These are phyloP conservation scores for Limanda limanda DNA, from an alignment of 2,113 vertebrate species.

Conservation along the genomic window DNA sequence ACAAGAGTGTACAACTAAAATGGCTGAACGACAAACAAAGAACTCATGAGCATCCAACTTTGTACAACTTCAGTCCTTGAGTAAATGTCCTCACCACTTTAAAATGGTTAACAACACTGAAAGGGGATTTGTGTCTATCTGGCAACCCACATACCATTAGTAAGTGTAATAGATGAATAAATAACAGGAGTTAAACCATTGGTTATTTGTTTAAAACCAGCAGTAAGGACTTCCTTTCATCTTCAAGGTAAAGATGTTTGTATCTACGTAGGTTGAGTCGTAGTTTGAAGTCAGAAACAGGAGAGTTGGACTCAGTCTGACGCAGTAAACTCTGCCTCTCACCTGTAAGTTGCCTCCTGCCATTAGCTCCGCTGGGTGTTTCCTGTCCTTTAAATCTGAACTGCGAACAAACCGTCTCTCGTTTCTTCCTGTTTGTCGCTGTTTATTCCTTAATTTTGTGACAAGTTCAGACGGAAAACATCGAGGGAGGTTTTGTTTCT, in stretches of 20 bases:
- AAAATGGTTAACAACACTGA: too few relatives aligned
- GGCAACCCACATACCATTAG: neutral
- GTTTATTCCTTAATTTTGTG: neutral
- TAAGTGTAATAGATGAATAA: neutral
- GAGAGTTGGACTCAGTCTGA: neutral
- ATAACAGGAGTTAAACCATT: neutral
- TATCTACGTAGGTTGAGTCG: neutral
- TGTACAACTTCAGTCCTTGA: too few relatives aligned
- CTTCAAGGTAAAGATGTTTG: neutral
- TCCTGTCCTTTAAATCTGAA: neutral
- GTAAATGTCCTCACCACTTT: too few relatives aligned
- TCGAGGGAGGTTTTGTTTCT: conserved; percentile 7
- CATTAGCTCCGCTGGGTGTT: conserved; percentile 45
- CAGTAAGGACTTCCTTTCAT: fast-evolving
- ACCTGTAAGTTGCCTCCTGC: conserved; percentile 77
- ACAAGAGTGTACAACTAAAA: too few relatives aligned
- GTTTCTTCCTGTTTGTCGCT: neutral
- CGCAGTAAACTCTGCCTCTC: conserved; percentile 40
- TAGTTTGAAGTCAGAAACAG: neutral
- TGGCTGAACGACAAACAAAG: too few relatives aligned
- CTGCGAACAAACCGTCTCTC: neutral
- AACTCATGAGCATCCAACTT: too few relatives aligned
- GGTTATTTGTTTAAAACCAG: fast-evolving
- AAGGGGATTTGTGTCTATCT: neutral
- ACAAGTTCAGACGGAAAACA: conserved; percentile 16